Percentiles rank a stretch among this genome's conserved stretches.
Evolutionary conservation across 2,797 vertebrate species (phyloP).

Genomic region (Melanotaenia nigrans): DNA sequence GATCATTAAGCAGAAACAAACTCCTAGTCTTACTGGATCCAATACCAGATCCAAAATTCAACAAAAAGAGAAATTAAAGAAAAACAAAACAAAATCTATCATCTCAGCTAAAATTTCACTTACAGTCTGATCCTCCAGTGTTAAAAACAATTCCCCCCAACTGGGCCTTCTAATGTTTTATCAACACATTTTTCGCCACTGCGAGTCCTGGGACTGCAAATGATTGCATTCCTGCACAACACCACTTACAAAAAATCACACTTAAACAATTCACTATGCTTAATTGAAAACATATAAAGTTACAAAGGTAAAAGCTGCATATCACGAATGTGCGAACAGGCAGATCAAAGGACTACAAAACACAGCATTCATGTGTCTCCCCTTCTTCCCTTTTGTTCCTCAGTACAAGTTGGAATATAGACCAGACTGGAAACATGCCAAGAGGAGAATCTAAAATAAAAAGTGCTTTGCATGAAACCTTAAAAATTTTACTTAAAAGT

Average conservation of each 20-base stretch:
- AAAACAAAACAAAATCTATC: background rate
- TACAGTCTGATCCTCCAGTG: no score
- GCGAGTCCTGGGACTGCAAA: background rate
- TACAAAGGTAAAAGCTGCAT: no score
- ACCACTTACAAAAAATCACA: background rate
- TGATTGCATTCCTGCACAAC: no score
- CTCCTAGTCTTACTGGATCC: conserved; percentile 21
- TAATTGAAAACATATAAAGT: background rate
- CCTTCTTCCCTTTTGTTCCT: no score
- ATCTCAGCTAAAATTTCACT: background rate
- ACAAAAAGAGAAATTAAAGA: background rate
- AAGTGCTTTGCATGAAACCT: background rate
- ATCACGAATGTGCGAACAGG: no score
- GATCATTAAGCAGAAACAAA: conserved; percentile 21
- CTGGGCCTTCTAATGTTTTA: background rate
- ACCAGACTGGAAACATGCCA: no score
- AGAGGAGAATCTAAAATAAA: background rate
- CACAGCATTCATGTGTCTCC: no score
- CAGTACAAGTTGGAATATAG: no score
- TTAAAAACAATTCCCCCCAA: no score
- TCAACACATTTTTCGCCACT: background rate
- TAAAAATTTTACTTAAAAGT: no score
- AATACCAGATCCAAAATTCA: conserved; percentile 11
- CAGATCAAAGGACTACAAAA: no score
- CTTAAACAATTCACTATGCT: background rate